Percentiles rank a stretch among this genome's conserved stretches.
Evolutionary conservation across 2,797 vertebrate genomes (phyloP).

Genomic region (Anas flavirostris): DNA sequence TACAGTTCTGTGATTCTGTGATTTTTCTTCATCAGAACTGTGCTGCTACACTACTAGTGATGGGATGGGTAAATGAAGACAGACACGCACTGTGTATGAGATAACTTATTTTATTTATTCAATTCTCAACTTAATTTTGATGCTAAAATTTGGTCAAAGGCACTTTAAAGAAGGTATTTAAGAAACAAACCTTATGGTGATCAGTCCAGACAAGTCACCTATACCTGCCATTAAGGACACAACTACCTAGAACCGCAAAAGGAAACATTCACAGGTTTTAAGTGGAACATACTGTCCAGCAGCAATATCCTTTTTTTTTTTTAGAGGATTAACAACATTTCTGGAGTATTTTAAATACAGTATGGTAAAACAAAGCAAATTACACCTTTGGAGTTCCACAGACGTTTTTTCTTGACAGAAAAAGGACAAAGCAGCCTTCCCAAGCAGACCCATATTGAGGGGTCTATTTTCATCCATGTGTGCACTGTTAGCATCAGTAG

Average conservation of each 20-base stretch:
- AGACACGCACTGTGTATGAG: slow-evolving; percentile 51
- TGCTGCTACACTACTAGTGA: background rate
- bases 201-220: slow-evolving; percentile 74
- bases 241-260: slow-evolving; percentile 48
- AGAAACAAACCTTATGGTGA: slow-evolving; percentile 74
- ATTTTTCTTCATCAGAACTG: background rate
- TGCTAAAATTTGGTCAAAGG: slow-evolving; percentile 78
- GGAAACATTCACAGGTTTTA: slow-evolving; percentile 69
- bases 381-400: slow-evolving; percentile 35
- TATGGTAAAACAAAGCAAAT: slow-evolving; percentile 34
- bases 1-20: no score
- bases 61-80: slow-evolving; percentile 57
- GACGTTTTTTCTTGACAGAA: slow-evolving; percentile 13
- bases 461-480: background rate
- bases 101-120: slow-evolving; percentile 78
- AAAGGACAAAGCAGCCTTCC: slow-evolving; percentile 10
- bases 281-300: slow-evolving; percentile 76
- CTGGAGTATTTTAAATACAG: slow-evolving; percentile 57
- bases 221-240: slow-evolving; percentile 53
- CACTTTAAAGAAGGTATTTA: slow-evolving; percentile 78
- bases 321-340: slow-evolving; percentile 53
- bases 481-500: background rate
- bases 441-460: background rate
- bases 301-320: slow-evolving; percentile 65
- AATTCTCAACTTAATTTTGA: slow-evolving; percentile 72